Conservation (phyloP, 2,888 invertebrate genomes). For the Calliphora vomitoria region DNA sequence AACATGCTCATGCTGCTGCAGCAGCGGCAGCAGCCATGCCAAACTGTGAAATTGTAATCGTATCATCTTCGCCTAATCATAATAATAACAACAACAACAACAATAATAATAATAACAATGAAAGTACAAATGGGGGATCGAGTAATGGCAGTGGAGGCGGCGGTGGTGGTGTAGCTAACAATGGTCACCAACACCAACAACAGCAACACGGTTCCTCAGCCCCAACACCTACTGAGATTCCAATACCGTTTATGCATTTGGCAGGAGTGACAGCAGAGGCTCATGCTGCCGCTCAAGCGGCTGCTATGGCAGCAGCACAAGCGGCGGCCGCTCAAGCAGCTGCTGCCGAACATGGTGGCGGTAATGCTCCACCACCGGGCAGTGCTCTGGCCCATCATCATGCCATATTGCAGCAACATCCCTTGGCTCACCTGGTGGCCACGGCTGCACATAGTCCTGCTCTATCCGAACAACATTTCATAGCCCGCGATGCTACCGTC, state of each 20-base stretch:
- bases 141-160: conserved; percentile 78
- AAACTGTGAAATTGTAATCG: conserved; percentile 84
- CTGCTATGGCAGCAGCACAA: conserved; percentile 83
- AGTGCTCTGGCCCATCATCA: conserved; percentile 73
- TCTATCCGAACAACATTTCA: conserved; percentile 79
- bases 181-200: conserved; percentile 80
- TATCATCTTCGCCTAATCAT: conserved; percentile 82
- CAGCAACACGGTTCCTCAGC: conserved; percentile 77
- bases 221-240: conserved; percentile 80
- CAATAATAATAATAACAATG: conserved; percentile 73
- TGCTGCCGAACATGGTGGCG: conserved; percentile 79
- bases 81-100: conserved; percentile 76
- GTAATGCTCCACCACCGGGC: conserved; percentile 76
- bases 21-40: conserved; percentile 80
- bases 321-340: conserved; percentile 83
- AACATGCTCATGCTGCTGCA: conserved; percentile 82
- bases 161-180: conserved; percentile 76
- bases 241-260: conserved; percentile 83
- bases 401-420: conserved; percentile 78
- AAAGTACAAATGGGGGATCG: conserved; percentile 67
- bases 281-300: conserved; percentile 83
- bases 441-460: conserved; percentile 80
- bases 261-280: conserved; percentile 81
- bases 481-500: conserved; percentile 77
- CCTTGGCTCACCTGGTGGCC: conserved; percentile 80